Conservation (phyloP, 2,113 vertebrate species). For the Phrynosoma blainvillii region DNA sequence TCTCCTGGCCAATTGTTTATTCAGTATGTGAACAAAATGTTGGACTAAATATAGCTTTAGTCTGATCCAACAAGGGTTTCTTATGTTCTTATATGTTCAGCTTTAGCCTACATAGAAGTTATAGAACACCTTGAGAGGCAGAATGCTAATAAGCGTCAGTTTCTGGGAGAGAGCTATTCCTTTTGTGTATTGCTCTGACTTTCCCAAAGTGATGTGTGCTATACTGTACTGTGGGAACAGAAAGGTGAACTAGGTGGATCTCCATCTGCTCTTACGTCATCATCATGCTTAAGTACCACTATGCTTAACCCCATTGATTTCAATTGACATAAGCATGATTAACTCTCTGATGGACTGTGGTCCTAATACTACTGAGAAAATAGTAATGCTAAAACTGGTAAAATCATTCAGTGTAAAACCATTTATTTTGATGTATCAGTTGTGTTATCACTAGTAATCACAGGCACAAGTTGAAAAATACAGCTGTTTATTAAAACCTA, state of each 20-base stretch:
- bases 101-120: too few relatives aligned
- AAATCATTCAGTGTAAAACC: neutral
- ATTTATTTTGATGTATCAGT: neutral
- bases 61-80: too few relatives aligned
- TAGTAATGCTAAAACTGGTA: neutral
- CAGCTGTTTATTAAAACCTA: too few relatives aligned
- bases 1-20: too few relatives aligned
- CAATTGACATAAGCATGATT: slow-evolving; percentile 7
- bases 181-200: neutral
- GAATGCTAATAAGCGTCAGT: too few relatives aligned
- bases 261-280: neutral
- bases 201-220: neutral
- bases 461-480: neutral
- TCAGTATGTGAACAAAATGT: too few relatives aligned
- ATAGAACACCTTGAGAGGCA: too few relatives aligned
- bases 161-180: neutral
- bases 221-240: too few relatives aligned
- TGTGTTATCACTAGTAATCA: neutral
- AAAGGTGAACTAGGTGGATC: neutral
- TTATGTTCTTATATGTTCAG: too few relatives aligned
- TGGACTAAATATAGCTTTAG: too few relatives aligned
- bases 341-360: neutral
- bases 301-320: neutral
- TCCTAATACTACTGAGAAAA: neutral
- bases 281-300: neutral